Conservation (phyloP, 2,888 invertebrate species). For the Drosophila lutescens region DNA sequence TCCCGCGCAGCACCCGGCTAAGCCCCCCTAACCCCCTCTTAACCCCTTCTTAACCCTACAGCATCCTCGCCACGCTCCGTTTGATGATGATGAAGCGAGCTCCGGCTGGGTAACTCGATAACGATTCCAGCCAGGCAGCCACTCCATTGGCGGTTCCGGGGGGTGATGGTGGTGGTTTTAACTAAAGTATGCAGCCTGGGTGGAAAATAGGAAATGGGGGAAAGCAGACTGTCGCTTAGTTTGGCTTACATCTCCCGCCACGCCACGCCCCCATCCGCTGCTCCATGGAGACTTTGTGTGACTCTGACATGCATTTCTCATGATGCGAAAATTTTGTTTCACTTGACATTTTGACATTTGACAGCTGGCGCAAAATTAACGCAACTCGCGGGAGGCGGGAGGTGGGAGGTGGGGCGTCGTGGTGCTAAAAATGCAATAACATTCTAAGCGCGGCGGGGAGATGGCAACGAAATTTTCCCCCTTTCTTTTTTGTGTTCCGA, state of each 20-base stretch:
- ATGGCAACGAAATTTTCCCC: not conserved
- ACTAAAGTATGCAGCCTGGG: constrained; percentile 9
- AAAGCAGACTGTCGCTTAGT: constrained; percentile 30
- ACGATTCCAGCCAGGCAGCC: constrained; percentile 54
- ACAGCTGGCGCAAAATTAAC: constrained; percentile 74
- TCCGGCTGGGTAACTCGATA: constrained; percentile 56
- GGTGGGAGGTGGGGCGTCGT: not conserved
- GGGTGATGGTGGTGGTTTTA: not conserved
- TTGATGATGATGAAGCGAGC: constrained; percentile 32
- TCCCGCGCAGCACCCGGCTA: not conserved
- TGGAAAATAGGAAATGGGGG: not conserved
- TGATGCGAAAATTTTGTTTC: constrained; percentile 74
- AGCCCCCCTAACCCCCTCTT: constrained; percentile 6
- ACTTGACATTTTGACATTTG: constrained; percentile 79
- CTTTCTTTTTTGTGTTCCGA: not conserved
- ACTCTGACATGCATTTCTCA: constrained; percentile 71
- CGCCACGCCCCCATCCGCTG: not conserved
- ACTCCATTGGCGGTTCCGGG: constrained; percentile 29
- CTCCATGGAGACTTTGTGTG: constrained; percentile 45
- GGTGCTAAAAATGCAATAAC: constrained; percentile 50
- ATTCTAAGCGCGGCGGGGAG: constrained; percentile 1
- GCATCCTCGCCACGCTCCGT: not conserved
- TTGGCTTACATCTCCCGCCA: constrained; percentile 21
- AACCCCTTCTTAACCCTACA: constrained; percentile 3
- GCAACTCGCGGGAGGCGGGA: constrained; percentile 34